phyloP scores from a whole-genome alignment of 2,113 vertebrate species.

The Lophochroa leadbeateri region DNA sequence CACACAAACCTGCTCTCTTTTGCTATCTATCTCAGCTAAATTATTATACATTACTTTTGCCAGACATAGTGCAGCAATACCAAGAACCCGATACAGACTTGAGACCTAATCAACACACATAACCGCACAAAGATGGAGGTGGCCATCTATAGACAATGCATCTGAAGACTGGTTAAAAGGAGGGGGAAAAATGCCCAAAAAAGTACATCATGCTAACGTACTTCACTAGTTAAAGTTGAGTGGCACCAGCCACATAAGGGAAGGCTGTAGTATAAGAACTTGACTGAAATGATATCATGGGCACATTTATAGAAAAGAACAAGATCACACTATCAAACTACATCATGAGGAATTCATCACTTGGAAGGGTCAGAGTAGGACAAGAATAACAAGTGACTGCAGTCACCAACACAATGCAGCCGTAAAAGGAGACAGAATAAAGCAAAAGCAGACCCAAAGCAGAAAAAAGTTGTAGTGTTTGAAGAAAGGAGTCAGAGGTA shows the following conservation, averaged over 20 bases:
- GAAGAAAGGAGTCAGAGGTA: not conserved
- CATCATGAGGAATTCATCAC: conserved; percentile 3
- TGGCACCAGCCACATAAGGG: not conserved
- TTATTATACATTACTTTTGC: not conserved
- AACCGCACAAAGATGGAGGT: not conserved
- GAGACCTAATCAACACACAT: not conserved
- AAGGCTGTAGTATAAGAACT: not conserved
- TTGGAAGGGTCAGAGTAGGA: conserved; percentile 37
- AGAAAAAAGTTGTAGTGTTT: not conserved
- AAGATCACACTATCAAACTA: not conserved
- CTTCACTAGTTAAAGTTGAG: not conserved
- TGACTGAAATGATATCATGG: conserved; percentile 10
- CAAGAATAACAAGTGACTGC: conserved; percentile 39
- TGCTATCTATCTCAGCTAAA: not conserved
- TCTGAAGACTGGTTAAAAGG: not conserved
- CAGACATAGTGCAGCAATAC: not conserved
- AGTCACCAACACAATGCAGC: not conserved
- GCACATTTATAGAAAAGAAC: conserved; percentile 31
- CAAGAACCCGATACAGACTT: not conserved
- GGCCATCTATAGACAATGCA: not conserved
- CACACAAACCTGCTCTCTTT: not conserved
- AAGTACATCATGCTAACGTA: not conserved
- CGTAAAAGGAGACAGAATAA: not conserved
- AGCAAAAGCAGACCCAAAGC: not conserved
- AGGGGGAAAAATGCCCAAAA: not conserved